Conservation (phyloP, 2,797 vertebrate genomes). For the Chaunax sp. region DNA sequence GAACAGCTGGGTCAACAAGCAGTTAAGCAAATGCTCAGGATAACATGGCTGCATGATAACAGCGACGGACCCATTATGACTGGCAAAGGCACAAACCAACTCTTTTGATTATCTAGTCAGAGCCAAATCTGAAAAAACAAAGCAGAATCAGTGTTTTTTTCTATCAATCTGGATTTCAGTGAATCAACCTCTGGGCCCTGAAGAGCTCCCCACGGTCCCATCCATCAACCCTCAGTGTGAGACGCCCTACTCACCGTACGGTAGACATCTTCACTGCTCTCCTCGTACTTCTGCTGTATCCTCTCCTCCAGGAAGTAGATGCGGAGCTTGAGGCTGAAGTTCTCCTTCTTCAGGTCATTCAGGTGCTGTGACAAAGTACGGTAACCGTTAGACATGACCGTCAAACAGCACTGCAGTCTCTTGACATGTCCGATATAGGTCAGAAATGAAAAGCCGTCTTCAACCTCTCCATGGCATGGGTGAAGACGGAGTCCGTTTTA, state of each 20-base stretch:
- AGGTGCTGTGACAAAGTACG: constrained; percentile 99
- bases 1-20: constrained; percentile 67
- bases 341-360: constrained; percentile 99
- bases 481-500: constrained; percentile 50
- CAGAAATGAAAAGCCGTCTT: constrained; percentile 55
- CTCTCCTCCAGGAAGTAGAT: constrained; percentile 99
- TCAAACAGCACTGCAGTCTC: constrained; percentile 77
- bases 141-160: constrained; percentile 13
- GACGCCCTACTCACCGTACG: constrained; percentile 86
- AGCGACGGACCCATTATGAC: not conserved
- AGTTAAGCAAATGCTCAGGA: constrained; percentile 2
- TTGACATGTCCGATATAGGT: constrained; percentile 67
- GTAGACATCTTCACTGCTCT: constrained; percentile 92
- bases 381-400: constrained; percentile 96
- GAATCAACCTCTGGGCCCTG: not conserved
- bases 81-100: constrained; percentile 1
- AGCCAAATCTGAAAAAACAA: not conserved
- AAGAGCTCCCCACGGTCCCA: not conserved
- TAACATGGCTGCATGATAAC: constrained; percentile 8
- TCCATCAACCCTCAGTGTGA: not conserved
- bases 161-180: not conserved
- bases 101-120: not conserved
- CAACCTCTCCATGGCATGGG: constrained; percentile 30
- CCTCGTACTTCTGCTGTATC: constrained; percentile 96
- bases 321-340: constrained; percentile 99